Evolutionary conservation across 2,888 invertebrate genomes (phyloP).

Genomic region (Stenoptilia bipunctidactyla): DNA sequence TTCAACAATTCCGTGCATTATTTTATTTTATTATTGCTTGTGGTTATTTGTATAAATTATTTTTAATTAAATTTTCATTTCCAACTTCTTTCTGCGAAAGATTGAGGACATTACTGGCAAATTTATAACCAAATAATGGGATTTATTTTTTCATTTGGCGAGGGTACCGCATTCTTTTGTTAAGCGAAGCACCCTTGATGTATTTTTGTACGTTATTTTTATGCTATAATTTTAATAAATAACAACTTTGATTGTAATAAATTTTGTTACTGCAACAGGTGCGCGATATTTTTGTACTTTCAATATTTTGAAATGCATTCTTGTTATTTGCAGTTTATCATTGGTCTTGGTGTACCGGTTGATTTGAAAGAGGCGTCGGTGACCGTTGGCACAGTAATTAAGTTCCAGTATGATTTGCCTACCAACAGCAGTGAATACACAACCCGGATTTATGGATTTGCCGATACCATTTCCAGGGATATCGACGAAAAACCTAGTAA

Average conservation of each 20-base stretch:
- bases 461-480: constrained; percentile 48
- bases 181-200: too few relatives aligned
- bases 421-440: constrained; percentile 74
- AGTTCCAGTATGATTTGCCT: constrained; percentile 77
- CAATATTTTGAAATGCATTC: too few relatives aligned
- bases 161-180: too few relatives aligned
- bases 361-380: constrained; percentile 74
- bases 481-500: constrained; percentile 29
- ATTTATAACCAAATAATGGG: constrained; percentile 10
- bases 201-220: too few relatives aligned
- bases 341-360: constrained; percentile 76
- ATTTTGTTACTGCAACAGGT: too few relatives aligned
- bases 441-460: constrained; percentile 57
- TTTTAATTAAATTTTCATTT: constrained; percentile 20
- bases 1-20: constrained; percentile 15
- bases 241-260: too few relatives aligned
- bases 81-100: constrained; percentile 13
- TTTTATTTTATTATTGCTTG: constrained; percentile 18
- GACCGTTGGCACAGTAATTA: constrained; percentile 75
- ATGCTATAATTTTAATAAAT: too few relatives aligned
- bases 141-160: constrained; percentile 6
- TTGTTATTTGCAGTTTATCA: constrained; percentile 68
- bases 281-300: too few relatives aligned
- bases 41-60: constrained; percentile 17
- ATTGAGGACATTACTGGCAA: constrained; percentile 8